These are phyloP conservation scores for Drosophila sp. DNA, from an alignment of 1,140 invertebrate species.

Conservation along the genomic window DNA sequence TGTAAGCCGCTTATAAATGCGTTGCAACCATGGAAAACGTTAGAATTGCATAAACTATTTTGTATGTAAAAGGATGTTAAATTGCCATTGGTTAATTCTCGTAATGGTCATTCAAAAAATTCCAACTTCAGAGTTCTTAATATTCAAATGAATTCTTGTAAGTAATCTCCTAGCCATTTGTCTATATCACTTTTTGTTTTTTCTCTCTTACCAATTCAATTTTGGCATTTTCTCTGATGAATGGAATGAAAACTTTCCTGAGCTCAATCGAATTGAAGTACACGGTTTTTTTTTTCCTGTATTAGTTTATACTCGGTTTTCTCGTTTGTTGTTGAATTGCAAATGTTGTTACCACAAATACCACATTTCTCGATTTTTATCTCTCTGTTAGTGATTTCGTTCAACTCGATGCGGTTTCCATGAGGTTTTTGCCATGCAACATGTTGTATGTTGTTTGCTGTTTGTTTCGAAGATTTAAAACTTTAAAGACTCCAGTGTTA, in stretches of 20 bases:
- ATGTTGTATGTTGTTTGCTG: neutral
- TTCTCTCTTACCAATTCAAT: no score
- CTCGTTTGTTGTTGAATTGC: neutral
- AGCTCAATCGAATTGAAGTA: neutral
- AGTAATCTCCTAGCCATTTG: no score
- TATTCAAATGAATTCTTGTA: no score
- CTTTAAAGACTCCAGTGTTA: neutral
- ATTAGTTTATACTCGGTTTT: neutral
- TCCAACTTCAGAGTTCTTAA: no score
- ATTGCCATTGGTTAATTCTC: no score
- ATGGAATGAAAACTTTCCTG: neutral
- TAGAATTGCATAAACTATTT: no score
- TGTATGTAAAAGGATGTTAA: no score
- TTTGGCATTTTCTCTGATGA: neutral
- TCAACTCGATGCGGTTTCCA: neutral
- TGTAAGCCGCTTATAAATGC: neutral
- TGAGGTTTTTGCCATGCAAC: neutral
- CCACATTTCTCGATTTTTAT: neutral
- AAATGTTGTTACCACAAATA: conserved; percentile 18
- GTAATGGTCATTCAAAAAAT: no score
- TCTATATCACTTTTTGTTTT: no score
- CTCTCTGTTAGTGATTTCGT: no score
- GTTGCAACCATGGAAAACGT: no score
- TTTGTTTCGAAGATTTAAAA: neutral
- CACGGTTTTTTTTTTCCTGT: neutral